Conservation (phyloP, 1,140 invertebrate species). For the Drosophila asahinai region DNA sequence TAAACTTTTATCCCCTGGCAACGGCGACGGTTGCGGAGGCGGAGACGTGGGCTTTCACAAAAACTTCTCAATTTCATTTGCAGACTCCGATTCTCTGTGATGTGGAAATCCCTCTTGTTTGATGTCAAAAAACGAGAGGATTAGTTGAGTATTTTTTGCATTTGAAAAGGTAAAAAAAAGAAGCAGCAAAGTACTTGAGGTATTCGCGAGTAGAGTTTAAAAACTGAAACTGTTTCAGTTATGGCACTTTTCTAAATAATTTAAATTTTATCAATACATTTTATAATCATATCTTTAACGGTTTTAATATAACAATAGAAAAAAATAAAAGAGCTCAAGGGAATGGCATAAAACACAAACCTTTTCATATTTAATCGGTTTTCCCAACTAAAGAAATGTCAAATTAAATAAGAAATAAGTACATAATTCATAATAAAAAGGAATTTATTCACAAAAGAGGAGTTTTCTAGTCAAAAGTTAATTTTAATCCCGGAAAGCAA, state of each 20-base stretch:
- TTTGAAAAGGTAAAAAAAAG: constrained; percentile 3
- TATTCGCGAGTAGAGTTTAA: neutral
- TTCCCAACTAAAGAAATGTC: neutral
- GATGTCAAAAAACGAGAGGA: constrained; percentile 30
- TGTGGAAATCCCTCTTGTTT: constrained; percentile 30
- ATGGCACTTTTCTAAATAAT: no score
- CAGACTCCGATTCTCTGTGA: constrained; percentile 29
- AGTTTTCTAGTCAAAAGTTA: neutral
- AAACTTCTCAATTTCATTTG: constrained; percentile 37
- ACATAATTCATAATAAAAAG: neutral
- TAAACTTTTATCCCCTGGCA: constrained; percentile 38
- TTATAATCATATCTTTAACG: no score
- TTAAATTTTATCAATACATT: no score
- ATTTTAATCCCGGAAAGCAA: neutral
- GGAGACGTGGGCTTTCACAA: neutral
- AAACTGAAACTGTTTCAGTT: neutral
- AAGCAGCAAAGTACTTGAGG: neutral
- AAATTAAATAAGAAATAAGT: neutral
- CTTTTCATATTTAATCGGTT: no score
- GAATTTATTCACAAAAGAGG: neutral
- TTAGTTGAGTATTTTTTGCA: constrained; percentile 22
- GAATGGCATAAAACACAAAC: no score
- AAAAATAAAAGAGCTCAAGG: no score
- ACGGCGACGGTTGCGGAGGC: neutral
- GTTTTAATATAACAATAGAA: no score